These are phyloP conservation scores for Rhinogobius similis DNA, from an alignment of 2,113 vertebrate species.

Conservation along the genomic window DNA sequence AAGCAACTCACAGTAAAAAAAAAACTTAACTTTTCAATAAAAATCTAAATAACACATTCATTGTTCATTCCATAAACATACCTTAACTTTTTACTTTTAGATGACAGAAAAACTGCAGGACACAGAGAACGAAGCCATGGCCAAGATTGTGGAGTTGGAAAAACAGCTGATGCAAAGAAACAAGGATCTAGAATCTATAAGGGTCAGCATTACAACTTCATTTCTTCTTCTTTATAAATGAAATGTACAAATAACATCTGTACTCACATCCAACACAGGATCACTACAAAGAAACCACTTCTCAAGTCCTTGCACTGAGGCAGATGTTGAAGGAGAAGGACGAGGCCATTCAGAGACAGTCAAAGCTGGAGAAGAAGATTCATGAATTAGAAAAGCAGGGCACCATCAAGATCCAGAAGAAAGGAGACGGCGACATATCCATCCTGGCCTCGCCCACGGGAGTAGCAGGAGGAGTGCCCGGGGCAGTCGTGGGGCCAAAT, in stretches of 20 bases:
- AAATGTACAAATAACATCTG: neutral
- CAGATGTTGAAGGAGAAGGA: constrained; percentile 93
- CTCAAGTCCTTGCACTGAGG: constrained; percentile 87
- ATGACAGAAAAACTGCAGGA: constrained; percentile 94
- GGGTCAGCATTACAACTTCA: constrained; percentile 69
- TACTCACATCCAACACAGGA: constrained; percentile 72
- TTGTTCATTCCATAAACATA: no score
- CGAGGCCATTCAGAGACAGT: constrained; percentile 86
- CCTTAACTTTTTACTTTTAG: constrained; percentile 50
- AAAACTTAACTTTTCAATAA: no score
- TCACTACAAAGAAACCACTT: constrained; percentile 87
- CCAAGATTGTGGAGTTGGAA: constrained; percentile 94
- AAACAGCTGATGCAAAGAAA: constrained; percentile 92
- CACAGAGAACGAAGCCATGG: constrained; percentile 95
- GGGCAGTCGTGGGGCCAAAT: constrained; percentile 38
- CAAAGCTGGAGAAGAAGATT: constrained; percentile 82
- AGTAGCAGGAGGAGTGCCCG: constrained; percentile 26
- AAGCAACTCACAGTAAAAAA: no score
- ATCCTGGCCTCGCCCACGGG: constrained; percentile 57
- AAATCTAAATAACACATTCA: no score
- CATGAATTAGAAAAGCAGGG: constrained; percentile 79
- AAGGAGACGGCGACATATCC: constrained; percentile 77
- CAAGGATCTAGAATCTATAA: constrained; percentile 88
- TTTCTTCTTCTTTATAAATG: neutral
- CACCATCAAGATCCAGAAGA: constrained; percentile 79